These are phyloP conservation scores for Athalia rosae DNA, from an alignment of 2,888 invertebrate genomes.

Conservation along the genomic window DNA sequence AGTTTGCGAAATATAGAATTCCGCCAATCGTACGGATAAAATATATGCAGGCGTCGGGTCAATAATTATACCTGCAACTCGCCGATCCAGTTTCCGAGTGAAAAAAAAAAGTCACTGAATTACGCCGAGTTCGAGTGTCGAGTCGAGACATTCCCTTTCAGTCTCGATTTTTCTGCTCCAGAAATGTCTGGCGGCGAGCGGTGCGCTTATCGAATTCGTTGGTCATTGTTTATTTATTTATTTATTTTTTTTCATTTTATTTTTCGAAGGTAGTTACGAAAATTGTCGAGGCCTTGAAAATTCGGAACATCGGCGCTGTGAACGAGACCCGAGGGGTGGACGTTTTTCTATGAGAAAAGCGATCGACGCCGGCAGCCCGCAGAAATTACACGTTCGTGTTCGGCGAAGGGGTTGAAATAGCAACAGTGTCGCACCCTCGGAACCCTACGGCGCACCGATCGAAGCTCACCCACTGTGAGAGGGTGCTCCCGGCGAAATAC, in stretches of 20 bases:
- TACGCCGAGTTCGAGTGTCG: too few species aligned
- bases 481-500: slow-evolving; percentile 7
- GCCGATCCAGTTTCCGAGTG: background rate
- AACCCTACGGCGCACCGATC: slow-evolving; percentile 36
- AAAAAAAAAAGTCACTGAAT: background rate
- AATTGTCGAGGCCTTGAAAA: background rate
- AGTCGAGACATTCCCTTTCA: too few species aligned
- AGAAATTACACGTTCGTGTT: slow-evolving; percentile 16
- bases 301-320: background rate
- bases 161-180: too few species aligned
- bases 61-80: background rate
- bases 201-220: too few species aligned
- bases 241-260: too few species aligned
- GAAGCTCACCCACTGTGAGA: slow-evolving; percentile 38
- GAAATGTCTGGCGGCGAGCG: too few species aligned
- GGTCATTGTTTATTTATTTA: too few species aligned
- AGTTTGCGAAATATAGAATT: background rate
- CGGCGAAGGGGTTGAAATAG: slow-evolving; percentile 34
- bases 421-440: slow-evolving; percentile 36
- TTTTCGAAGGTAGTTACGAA: too few species aligned
- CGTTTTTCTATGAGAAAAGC: background rate
- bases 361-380: slow-evolving; percentile 9
- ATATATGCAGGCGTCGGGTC: background rate
- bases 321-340: slow-evolving; percentile 1
- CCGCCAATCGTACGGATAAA: background rate